These are phyloP conservation scores for Volucella inanis DNA, from an alignment of 2,888 invertebrate species.

Conservation along the genomic window DNA sequence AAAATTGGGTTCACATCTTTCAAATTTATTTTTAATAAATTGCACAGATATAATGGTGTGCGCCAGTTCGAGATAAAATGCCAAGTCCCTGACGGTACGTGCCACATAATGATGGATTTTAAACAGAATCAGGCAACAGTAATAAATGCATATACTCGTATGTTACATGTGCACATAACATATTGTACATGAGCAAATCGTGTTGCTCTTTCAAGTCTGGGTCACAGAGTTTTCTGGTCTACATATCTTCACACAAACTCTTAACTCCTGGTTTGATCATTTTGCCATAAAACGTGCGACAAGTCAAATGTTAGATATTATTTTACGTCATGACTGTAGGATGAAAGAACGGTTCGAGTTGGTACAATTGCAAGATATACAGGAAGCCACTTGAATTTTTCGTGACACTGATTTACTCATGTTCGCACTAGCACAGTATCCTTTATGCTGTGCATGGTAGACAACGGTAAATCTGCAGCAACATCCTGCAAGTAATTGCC, in stretches of 20 bases:
- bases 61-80: constrained; percentile 46
- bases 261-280: constrained; percentile 29
- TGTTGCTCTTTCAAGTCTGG: constrained; percentile 37
- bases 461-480: constrained; percentile 26
- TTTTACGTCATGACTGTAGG: constrained; percentile 15
- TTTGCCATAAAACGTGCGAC: constrained; percentile 55
- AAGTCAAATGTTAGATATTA: constrained; percentile 47
- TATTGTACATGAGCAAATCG: neutral
- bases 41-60: constrained; percentile 56
- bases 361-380: constrained; percentile 15
- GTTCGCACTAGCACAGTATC: constrained; percentile 1
- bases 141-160: constrained; percentile 40
- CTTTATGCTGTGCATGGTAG: neutral
- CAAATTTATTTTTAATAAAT: constrained; percentile 60
- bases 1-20: constrained; percentile 8
- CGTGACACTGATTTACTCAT: constrained; percentile 59
- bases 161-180: neutral
- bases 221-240: constrained; percentile 42
- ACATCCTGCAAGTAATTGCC: constrained; percentile 70
- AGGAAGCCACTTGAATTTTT: constrained; percentile 59
- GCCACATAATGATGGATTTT: constrained; percentile 62
- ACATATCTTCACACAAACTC: constrained; percentile 27
- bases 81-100: constrained; percentile 27
- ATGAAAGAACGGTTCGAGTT: constrained; percentile 11
- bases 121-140: constrained; percentile 9